Evolutionary conservation across 2,888 invertebrate genomes (phyloP).

Genomic region (Parasteatoda lunata): DNA sequence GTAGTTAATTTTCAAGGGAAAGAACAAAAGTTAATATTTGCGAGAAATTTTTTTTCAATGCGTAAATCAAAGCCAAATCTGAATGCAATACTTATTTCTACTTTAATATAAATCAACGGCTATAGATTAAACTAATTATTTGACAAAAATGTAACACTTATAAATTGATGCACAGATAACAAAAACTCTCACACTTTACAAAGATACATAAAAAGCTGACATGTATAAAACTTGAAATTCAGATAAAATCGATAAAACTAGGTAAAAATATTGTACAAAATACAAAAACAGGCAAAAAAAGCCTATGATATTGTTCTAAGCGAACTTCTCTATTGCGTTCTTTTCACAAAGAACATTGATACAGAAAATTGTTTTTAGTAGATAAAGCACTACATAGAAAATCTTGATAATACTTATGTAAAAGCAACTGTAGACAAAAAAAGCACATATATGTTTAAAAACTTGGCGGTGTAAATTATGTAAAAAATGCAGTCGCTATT

Average conservation of each 20-base stretch:
- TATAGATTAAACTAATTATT: neutral
- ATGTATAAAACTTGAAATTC: neutral
- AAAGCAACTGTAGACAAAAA: neutral
- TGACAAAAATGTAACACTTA: neutral
- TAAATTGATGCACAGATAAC: slow-evolving; percentile 3
- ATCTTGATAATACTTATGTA: neutral
- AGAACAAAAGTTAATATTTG: neutral
- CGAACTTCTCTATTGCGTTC: neutral
- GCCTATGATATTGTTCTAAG: slow-evolving; percentile 9
- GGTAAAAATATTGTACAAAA: slow-evolving; percentile 3
- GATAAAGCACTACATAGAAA: slow-evolving; percentile 2
- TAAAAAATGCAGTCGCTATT: too few species aligned
- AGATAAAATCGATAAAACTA: slow-evolving; percentile 3
- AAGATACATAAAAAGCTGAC: neutral
- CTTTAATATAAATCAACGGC: too few species aligned
- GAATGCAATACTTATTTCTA: too few species aligned
- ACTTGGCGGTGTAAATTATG: neutral
- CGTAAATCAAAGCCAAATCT: neutral
- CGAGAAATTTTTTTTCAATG: neutral
- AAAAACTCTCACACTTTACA: neutral
- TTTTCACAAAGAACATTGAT: slow-evolving; percentile 1
- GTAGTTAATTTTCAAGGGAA: neutral
- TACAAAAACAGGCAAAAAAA: slow-evolving; percentile 3
- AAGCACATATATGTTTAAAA: neutral
- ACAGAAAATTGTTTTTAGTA: slow-evolving; percentile 6